Percentiles rank a stretch among this genome's conserved stretches.
Evolutionary conservation across 2,888 invertebrate species (phyloP).

Genomic region (Incurvaria masculella): DNA sequence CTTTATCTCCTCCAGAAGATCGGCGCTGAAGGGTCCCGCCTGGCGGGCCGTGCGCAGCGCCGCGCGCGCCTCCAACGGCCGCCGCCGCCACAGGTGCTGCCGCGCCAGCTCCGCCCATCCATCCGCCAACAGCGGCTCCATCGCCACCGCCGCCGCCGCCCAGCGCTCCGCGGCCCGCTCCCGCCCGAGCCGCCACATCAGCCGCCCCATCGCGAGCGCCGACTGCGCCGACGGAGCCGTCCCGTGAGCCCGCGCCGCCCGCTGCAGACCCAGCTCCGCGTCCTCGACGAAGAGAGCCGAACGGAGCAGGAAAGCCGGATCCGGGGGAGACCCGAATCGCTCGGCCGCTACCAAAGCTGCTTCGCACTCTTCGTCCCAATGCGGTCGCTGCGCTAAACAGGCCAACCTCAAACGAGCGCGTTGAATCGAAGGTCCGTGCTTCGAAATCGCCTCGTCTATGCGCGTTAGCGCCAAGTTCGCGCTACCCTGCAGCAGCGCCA

Average conservation of each 20-base stretch:
- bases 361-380: conserved; percentile 37
- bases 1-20: conserved; percentile 31
- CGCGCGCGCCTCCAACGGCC: conserved; percentile 30
- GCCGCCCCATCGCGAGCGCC: conserved; percentile 33
- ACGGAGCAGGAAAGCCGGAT: neutral
- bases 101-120: conserved; percentile 43
- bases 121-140: conserved; percentile 38
- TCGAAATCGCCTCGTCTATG: neutral
- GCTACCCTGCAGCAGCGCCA: neutral
- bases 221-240: conserved; percentile 33
- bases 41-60: conserved; percentile 41
- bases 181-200: conserved; percentile 11
- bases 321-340: neutral
- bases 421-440: neutral
- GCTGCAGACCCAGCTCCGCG: conserved; percentile 31
- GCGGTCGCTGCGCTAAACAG: neutral
- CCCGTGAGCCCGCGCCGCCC: conserved; percentile 40
- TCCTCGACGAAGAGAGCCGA: conserved; percentile 11
- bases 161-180: conserved; percentile 35
- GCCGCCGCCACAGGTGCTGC: conserved; percentile 31
- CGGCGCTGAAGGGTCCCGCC: conserved; percentile 31
- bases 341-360: conserved; percentile 30
- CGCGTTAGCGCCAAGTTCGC: neutral
- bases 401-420: neutral
- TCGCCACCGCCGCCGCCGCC: conserved; percentile 36